Evolutionary conservation across 2,113 vertebrate genomes (phyloP), one percentile per base, ranked within the genome.

Genomic region (Mola mola): DNA sequence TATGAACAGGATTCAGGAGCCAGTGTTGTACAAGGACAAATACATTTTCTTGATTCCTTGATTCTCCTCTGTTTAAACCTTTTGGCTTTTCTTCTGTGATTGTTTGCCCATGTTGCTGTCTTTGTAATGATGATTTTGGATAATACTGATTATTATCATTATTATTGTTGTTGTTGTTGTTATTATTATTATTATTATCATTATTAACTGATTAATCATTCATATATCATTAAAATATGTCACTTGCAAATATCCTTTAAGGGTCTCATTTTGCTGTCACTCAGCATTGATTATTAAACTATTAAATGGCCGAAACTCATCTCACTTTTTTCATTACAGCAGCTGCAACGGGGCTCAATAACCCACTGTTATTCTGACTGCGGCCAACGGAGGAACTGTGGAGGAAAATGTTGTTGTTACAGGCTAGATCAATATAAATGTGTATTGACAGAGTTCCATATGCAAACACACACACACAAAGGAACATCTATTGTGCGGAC

Each of bases 341-440:
- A 47, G 52, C 34, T 57, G 57, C 44, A 46, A 6, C 25, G 1
- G 0, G 26, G 42, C 29, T 50, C 66, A 33, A 34, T 52, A 46
- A 40, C 24, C 22, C 28, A 28, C 46, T 53, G 26, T 50, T 50
- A 29, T 49, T 56, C n/a, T n/a, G 42, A 33, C 61, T 56, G 16
- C 11, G 28, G 40, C 31, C 22, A 55, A 28, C 55, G 5, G 48
- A 26, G 15, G 4, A 37, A 2, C 36, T 36, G 33, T 6, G 21
- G 29, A 36, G 28, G n/a, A 36, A 49, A 56, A 33, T 29, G 24
- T 44, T 31, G 28, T 21, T 72, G 21, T 63, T 12, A 19, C 44
- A 56, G 8, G 15, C 8, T 46, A 8, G n/a, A 66, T 77, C 72
- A 65, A 31, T 24, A 26, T 7, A 15, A 61, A 75, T 33, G 37